Percentiles rank a stretch among this genome's conserved stretches.
Conservation (phyloP, 2,113 vertebrate species). For the Salvator merianae region DNA sequence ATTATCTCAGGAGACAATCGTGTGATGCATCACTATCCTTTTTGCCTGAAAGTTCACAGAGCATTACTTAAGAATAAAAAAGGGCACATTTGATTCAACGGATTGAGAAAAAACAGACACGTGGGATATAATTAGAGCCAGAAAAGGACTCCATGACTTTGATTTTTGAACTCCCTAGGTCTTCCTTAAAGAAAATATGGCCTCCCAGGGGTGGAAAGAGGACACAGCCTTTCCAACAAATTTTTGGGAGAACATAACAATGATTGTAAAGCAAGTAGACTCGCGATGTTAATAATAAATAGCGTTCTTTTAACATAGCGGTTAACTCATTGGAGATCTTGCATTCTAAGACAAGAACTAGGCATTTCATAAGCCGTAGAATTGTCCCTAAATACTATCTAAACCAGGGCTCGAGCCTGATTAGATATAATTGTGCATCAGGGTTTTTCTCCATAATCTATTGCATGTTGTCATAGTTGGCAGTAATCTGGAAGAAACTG, state of each 20-base stretch:
- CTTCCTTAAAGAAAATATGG: constrained; percentile 22
- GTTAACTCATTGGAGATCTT: constrained; percentile 30
- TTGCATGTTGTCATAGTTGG: too few species aligned
- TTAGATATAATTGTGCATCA: too few species aligned
- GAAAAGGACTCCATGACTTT: constrained; percentile 48
- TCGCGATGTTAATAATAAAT: neutral
- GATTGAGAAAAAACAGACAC: constrained; percentile 31
- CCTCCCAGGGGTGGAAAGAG: constrained; percentile 22
- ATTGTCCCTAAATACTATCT: neutral
- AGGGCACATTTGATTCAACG: constrained; percentile 56
- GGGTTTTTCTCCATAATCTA: too few species aligned
- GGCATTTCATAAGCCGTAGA: neutral
- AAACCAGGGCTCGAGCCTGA: too few species aligned
- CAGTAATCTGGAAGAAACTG: too few species aligned
- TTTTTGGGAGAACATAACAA: neutral
- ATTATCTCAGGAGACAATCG: constrained; percentile 52
- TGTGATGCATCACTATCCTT: constrained; percentile 59
- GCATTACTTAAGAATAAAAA: constrained; percentile 53
- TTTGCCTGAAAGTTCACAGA: constrained; percentile 54
- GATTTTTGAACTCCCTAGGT: constrained; percentile 39
- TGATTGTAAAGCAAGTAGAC: neutral
- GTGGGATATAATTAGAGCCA: constrained; percentile 53
- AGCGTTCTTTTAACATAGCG: constrained; percentile 10
- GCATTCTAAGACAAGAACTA: neutral
- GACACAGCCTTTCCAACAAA: constrained; percentile 19